Percentiles rank a stretch among this genome's conserved stretches.
Conservation (phyloP, 1,140 invertebrate genomes). For the Helicoverpa zea region DNA sequence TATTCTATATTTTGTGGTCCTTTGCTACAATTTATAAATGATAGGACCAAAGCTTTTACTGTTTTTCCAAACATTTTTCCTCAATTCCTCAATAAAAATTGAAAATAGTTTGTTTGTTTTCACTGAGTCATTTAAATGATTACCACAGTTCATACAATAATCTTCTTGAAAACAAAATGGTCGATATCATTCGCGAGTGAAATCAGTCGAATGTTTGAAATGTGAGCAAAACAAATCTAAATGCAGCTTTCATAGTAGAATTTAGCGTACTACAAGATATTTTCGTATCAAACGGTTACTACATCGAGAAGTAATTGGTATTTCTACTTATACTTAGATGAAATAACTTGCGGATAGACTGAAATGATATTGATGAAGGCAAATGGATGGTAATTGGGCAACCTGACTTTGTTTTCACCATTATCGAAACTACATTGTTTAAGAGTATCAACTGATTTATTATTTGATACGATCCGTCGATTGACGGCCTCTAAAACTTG, state of each 20-base stretch:
- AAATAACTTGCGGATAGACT: constrained; percentile 35
- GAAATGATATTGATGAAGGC: constrained; percentile 42
- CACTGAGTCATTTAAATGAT: not conserved
- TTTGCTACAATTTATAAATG: not conserved
- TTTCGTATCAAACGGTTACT: constrained; percentile 33
- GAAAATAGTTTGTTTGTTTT: not conserved
- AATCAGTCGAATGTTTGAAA: constrained; percentile 1
- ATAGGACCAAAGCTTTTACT: not conserved
- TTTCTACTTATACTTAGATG: constrained; percentile 23
- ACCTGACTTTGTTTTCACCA: constrained; percentile 29
- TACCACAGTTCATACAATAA: constrained; percentile 9
- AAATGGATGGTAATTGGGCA: constrained; percentile 35
- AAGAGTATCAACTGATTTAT: constrained; percentile 43
- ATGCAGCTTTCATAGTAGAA: constrained; percentile 16
- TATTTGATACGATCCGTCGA: constrained; percentile 52
- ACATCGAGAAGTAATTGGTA: constrained; percentile 38
- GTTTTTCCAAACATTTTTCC: not conserved
- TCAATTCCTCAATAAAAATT: not conserved
- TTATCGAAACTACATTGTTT: constrained; percentile 30
- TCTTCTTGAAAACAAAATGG: not conserved
- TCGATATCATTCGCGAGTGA: constrained; percentile 19
- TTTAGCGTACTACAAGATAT: constrained; percentile 20
- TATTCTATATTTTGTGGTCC: not conserved
- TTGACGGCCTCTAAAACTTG: constrained; percentile 41
- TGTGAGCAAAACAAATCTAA: constrained; percentile 3